Evolutionary conservation across 1,140 invertebrate species (phyloP), one percentile per base, ranked within the genome.

Genomic region (Drosophila teissieri): DNA sequence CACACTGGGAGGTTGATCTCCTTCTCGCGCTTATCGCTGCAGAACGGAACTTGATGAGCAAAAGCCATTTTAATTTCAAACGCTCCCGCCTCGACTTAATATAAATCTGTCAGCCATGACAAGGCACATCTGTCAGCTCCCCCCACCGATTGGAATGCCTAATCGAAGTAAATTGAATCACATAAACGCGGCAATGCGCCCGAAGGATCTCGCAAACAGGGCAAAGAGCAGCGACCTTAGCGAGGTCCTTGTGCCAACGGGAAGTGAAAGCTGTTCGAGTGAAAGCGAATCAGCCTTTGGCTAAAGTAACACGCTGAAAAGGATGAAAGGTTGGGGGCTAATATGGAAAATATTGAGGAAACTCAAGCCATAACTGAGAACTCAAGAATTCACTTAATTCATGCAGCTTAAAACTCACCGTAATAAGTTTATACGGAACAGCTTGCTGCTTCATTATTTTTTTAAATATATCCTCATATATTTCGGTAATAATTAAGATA

Each of bases 141-240:
- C 11, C 19, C 46, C 46, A 12, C 55, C 78, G 67, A 73, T 79
- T 77, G 83, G 75, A 64, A 79, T 86, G 88, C 81, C 83, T 86
- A 86, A 86, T 86, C 83, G 83, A 86, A 86, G 70, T 69, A 86
- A 86, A 86, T 88, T 86, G 83, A 86, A 86, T 88, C 83, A 88
- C 83, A 83, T 88, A 73, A 69, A 58, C 82, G 72, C 77, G 56
- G 67, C 57, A 51, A 42, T 37, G 57, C 36, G 40, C 34, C 61
- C 17, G 8, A 39, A 53, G 46, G 61, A 46, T 17, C 17, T 39
- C 34, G 19, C 56, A 49, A 69, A 61, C 48, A 51, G 46, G 52
- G 39, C 51, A 54, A 57, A 53, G 36, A 49, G 60, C 64, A 56
- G 51, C 56, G 57, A 73, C 54, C 56, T 52, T 53, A 67, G 48